A percentile compares a stretch with the other conserved stretches of the same genome.
Conservation (phyloP, 2,797 vertebrate species). For the Eupleurogrammus muticus region DNA sequence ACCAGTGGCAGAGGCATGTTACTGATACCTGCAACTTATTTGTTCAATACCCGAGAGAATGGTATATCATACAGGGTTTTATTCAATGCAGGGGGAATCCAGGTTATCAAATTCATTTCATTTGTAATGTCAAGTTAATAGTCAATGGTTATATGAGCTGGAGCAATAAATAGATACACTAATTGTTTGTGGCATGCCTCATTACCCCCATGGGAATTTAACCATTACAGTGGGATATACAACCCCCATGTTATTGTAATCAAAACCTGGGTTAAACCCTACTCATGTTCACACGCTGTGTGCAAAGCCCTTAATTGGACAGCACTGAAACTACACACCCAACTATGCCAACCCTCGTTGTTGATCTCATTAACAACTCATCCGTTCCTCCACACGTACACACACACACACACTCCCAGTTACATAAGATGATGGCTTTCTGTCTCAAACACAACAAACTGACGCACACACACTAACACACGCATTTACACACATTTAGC, state of each 20-base stretch:
- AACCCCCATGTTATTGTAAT: slow-evolving; percentile 36
- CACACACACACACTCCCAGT: too few relatives aligned
- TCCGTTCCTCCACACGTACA: too few relatives aligned
- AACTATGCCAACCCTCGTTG: slow-evolving; percentile 57
- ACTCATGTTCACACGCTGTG: slow-evolving; percentile 63
- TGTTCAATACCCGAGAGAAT: background rate
- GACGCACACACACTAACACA: too few relatives aligned
- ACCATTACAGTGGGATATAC: slow-evolving; percentile 20
- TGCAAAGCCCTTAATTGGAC: slow-evolving; percentile 70
- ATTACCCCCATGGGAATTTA: slow-evolving; percentile 36
- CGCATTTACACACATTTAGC: background rate
- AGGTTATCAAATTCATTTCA: background rate
- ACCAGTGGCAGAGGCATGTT: background rate
- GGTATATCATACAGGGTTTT: background rate
- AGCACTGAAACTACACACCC: slow-evolving; percentile 66
- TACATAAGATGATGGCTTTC: too few relatives aligned
- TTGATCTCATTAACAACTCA: too few relatives aligned
- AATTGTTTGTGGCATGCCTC: slow-evolving; percentile 19
- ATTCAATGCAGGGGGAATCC: background rate
- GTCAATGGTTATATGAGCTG: background rate
- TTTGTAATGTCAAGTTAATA: slow-evolving; percentile 14
- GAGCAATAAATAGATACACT: slow-evolving; percentile 36
- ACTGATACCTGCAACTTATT: slow-evolving; percentile 3
- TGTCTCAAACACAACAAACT: too few relatives aligned
- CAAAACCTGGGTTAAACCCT: slow-evolving; percentile 49